Percentiles rank a stretch among this genome's conserved stretches.
Evolutionary conservation across 2,797 vertebrate genomes (phyloP).

Genomic region (Anomalospiza imberbis): DNA sequence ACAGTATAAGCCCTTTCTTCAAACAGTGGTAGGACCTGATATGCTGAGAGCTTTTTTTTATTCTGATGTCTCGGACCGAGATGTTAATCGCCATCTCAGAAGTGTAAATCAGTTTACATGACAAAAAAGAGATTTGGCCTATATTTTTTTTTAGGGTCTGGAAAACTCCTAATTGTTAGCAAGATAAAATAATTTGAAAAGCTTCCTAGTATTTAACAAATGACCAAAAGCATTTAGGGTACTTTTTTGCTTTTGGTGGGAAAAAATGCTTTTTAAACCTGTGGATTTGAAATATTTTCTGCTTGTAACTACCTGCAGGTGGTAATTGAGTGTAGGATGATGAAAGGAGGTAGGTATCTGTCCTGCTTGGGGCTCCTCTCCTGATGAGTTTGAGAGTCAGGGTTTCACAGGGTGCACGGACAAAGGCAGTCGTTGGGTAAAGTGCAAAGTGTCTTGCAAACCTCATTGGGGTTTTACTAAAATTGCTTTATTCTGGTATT

Average conservation of each 20-base stretch:
- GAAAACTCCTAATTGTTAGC: not conserved
- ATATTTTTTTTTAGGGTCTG: not conserved
- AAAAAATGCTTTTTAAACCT: not conserved
- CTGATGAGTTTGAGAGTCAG: fast-evolving
- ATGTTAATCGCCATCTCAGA: not conserved
- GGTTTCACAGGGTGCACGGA: not conserved
- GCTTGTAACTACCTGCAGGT: not conserved
- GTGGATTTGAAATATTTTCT: not conserved
- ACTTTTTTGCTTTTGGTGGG: not conserved
- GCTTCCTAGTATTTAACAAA: not conserved
- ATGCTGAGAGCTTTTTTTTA: not conserved
- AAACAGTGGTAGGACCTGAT: not conserved
- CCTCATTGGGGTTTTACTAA: not conserved
- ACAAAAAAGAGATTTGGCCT: not conserved
- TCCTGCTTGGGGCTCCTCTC: not conserved
- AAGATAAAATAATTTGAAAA: not conserved
- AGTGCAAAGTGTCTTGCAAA: not conserved
- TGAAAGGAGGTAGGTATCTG: fast-evolving
- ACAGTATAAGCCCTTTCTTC: not conserved
- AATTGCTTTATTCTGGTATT: not conserved
- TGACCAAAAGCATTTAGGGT: not conserved
- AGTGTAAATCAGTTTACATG: not conserved
- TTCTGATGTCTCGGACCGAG: not conserved
- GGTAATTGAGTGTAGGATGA: not conserved
- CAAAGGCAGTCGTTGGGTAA: not conserved